Evolutionary conservation across 2,888 invertebrate species (phyloP), one percentile per base, ranked within the genome.

Genomic region (Nephrocerus scutellatus): DNA sequence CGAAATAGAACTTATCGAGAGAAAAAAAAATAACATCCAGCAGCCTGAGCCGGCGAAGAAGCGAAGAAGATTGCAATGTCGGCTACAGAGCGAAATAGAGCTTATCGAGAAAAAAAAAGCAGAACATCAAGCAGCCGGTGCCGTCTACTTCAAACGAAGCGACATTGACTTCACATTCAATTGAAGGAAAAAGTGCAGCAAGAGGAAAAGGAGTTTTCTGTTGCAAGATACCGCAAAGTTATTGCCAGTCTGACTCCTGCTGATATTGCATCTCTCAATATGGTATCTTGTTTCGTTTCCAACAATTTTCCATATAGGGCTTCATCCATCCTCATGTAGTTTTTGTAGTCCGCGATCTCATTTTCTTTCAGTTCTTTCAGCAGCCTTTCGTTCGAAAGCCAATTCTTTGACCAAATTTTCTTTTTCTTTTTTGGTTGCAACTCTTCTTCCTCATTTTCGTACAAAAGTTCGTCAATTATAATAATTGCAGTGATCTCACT

Each of bases 121-220:
- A n/a, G n/a, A n/a, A n/a, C n/a, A n/a, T n/a, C n/a, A n/a, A n/a
- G n/a, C n/a, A n/a, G n/a, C n/a, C n/a, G n/a, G n/a, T n/a, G n/a
- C n/a, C n/a, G n/a, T n/a, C n/a, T n/a, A n/a, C n/a, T n/a, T n/a
- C n/a, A n/a, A n/a, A n/a, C n/a, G n/a, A n/a, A n/a, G n/a, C n/a
- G n/a, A n/a, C n/a, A n/a, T n/a, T n/a, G n/a, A n/a, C n/a, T n/a
- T n/a, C n/a, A n/a, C n/a, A n/a, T n/a, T n/a, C n/a, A n/a, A n/a
- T n/a, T n/a, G n/a, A n/a, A n/a, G n/a, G n/a, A n/a, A n/a, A n/a
- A n/a, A n/a, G n/a, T n/a, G n/a, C n/a, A n/a, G n/a, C n/a, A n/a
- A n/a, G n/a, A n/a, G n/a, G 50, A 44, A 36, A 46, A 51, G 24
- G 22, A 46, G 41, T 48, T 47, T 33, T 49, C 50, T 23, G 44